Conservation (phyloP, 2,113 vertebrate genomes). For the Corythornis cristatus region DNA sequence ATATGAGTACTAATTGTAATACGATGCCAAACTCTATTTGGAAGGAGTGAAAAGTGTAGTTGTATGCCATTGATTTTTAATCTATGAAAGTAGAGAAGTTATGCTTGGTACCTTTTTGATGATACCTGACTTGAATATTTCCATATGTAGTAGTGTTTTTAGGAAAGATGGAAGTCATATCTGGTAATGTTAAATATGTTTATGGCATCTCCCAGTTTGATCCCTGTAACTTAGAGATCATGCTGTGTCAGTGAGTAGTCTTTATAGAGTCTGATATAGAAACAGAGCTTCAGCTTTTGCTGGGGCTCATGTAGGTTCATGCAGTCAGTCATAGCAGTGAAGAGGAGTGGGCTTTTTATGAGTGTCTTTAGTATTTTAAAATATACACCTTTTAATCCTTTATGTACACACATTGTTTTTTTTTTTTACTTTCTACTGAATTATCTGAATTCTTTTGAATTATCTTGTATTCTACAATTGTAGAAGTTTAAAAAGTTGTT, state of each 20-base stretch:
- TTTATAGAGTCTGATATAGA: background rate
- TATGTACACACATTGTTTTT: too few relatives aligned
- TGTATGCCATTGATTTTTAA: background rate
- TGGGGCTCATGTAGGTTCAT: background rate
- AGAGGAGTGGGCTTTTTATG: background rate
- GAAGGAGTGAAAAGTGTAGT: background rate
- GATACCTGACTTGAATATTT: background rate
- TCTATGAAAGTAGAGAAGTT: background rate
- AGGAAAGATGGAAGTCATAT: background rate
- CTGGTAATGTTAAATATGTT: background rate
- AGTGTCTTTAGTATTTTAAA: background rate
- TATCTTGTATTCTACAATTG: background rate
- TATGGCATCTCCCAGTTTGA: background rate
- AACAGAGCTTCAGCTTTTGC: background rate
- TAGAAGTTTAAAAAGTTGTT: background rate
- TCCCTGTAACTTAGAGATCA: background rate
- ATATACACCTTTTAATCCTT: background rate
- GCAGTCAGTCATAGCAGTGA: background rate
- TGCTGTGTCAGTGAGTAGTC: accelerated
- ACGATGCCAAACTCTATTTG: background rate
- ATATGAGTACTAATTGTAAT: background rate
- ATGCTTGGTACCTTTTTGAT: background rate
- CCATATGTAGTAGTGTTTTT: background rate
- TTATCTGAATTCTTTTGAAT: too few relatives aligned
- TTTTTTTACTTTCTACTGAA: too few relatives aligned